These are phyloP conservation scores for Lepisosteus osseus DNA, from an alignment of 2,113 vertebrate genomes.

Conservation along the genomic window DNA sequence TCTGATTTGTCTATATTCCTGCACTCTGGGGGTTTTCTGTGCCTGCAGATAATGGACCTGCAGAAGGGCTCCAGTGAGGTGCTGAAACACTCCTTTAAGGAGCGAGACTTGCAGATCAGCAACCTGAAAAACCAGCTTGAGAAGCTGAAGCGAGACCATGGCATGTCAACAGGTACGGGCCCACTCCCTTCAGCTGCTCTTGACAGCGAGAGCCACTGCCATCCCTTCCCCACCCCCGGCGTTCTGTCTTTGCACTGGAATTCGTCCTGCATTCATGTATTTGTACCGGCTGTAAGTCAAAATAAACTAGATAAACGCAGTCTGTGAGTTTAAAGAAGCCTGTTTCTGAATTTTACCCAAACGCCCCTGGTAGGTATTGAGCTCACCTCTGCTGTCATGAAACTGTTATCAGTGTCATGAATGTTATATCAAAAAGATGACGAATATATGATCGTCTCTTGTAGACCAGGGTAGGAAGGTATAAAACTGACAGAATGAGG, in stretches of 20 bases:
- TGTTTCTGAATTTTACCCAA: too few relatives aligned
- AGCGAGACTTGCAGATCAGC: constrained; percentile 63
- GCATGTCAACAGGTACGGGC: constrained; percentile 52
- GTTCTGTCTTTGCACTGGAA: not conserved
- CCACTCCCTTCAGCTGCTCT: too few relatives aligned
- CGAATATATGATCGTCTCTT: too few relatives aligned
- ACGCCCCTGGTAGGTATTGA: too few relatives aligned
- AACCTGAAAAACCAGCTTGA: constrained; percentile 55
- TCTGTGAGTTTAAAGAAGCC: too few relatives aligned
- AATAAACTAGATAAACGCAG: too few relatives aligned
- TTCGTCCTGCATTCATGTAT: not conserved
- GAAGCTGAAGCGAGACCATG: constrained; percentile 51
- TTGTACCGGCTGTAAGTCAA: not conserved
- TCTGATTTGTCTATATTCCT: not conserved
- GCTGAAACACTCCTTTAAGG: constrained; percentile 48
- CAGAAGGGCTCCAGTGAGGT: constrained; percentile 61
- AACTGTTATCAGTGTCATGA: too few relatives aligned
- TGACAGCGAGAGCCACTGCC: too few relatives aligned
- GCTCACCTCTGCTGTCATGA: too few relatives aligned
- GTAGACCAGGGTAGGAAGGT: too few relatives aligned
- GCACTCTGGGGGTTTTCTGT: constrained; percentile 1
- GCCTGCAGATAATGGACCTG: constrained; percentile 42
- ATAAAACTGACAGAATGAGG: too few relatives aligned
- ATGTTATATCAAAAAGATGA: too few relatives aligned
- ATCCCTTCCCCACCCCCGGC: not conserved